Evolutionary conservation across 2,797 vertebrate genomes (phyloP), one percentile per base, ranked within the genome.

Genomic region (Potorous gilbertii): DNA sequence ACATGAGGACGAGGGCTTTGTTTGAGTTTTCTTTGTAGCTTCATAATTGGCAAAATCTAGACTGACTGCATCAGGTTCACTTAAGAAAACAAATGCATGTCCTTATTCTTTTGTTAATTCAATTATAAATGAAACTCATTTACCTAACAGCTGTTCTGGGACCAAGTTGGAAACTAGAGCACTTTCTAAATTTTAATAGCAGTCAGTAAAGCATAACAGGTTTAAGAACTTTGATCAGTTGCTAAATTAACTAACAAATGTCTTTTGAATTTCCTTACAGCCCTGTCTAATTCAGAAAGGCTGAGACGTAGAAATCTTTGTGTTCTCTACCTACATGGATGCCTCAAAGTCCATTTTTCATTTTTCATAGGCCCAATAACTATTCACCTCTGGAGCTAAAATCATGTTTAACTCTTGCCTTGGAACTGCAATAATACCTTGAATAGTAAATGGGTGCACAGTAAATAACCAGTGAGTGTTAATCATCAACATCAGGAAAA

Each of bases 41-140:
- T 95, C 24, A 14, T 57, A 87, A 90, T 1, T 55, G 18, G 1
- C 11, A 95, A 46, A 93, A 52, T n/a, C 21, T 54, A 93, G 11
- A 74, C 56, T 46, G 21, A 62, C 6, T 29, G 54, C 87, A 40
- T 59, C 46, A 95, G 8, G 0, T 94, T 96, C 27, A 46, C 27
- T 52, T 90, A 55, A 59, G 1, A 21, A 90, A 93, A 94, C 50
- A 91, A 87, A 74, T 93, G 1, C 31, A 5, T 12, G 92, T 56
- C 28, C 16, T 93, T 4, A 90, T 92, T 91, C 34, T 46, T 81
- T 27, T 66, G 29, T 94, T 93, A 90, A 92, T 59, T 94, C 52
- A 93, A 59, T 40, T 93, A 91, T 93, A 95, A 92, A 54, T 94
- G 31, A 92, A 94, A 93, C 21, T 92, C 57, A 95, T 81, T 96